Evolutionary conservation across 2,888 invertebrate genomes (phyloP), one percentile per base, ranked within the genome.

Genomic region (Atrina japonica): DNA sequence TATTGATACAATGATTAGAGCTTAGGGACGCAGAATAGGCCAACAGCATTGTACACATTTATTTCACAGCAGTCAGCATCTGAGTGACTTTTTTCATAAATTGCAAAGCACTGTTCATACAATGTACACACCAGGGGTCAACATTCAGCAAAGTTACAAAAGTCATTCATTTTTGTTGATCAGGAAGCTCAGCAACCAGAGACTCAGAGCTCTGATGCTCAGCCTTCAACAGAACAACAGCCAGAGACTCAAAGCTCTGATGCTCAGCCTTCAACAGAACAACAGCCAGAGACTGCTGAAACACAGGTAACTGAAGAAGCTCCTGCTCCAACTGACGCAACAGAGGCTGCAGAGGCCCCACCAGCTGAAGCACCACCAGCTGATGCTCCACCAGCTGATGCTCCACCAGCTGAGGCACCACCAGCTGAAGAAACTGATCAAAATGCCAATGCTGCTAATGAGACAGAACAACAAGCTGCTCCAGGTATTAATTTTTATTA

Each of bases 301-400:
- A 35, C 49, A 50, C 30, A 5, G 29, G 50, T 23, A 3, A 41
- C 29, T 30, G 63, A 53, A 55, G 52, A 53, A 25, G 21, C 61
- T 43, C 29, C 63, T 47, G 59, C 65, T n/a, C 40, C 50, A 11
- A 45, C 47, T 21, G 61, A 70, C 56, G 65, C 27, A 66, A 35
- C 43, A 11, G 35, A 40, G 41, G 49, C 69, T 18, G 69, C 21
- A 56, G n/a, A 41, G n/a, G 58, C 58, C 14, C 64, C 63, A 59
- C 59, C 69, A 27, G 41, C 65, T 52, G 68, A 67, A 45, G 70
- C 66, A 43, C 64, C 76, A 29, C 69, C 70, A 43, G 73, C 73
- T 70, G 73, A 73, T 29, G 55, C 58, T 41, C 18, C 60, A 25
- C 50, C 65, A 35, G 56, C 5, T 11, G 27, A 58, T 35, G 35